These are phyloP conservation scores for Adelges cooleyi DNA, from an alignment of 1,140 invertebrate genomes.

Conservation along the genomic window DNA sequence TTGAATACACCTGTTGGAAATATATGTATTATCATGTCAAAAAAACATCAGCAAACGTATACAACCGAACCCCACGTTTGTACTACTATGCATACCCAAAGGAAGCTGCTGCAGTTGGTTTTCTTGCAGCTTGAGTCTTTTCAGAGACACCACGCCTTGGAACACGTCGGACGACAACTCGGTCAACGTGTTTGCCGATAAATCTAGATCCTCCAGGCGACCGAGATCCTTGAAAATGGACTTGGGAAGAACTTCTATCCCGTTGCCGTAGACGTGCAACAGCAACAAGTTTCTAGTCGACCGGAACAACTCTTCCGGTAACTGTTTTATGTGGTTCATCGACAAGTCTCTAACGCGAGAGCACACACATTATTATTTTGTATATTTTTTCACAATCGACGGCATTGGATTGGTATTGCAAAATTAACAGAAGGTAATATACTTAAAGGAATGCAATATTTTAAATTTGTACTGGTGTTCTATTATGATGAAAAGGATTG, in stretches of 20 bases:
- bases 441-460: too few relatives aligned
- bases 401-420: too few relatives aligned
- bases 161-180: conserved; percentile 46
- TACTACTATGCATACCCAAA: conserved; percentile 26
- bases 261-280: conserved; percentile 43
- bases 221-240: conserved; percentile 39
- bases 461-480: too few relatives aligned
- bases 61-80: too few relatives aligned
- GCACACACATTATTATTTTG: too few relatives aligned
- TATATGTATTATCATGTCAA: background rate
- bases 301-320: conserved; percentile 43
- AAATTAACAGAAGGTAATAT: too few relatives aligned
- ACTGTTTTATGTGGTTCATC: conserved; percentile 50
- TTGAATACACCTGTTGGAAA: conserved; percentile 40
- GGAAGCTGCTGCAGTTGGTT: conserved; percentile 52
- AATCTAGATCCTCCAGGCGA: conserved; percentile 43
- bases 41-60: too few relatives aligned
- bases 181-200: conserved; percentile 41
- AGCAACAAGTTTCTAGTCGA: conserved; percentile 38
- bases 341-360: conserved; percentile 54
- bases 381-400: too few relatives aligned
- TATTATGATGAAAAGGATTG: too few relatives aligned
- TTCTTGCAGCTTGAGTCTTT: conserved; percentile 56
- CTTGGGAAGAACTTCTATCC: conserved; percentile 37
- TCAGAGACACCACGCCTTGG: conserved; percentile 48